Evolutionary conservation across 1,140 invertebrate genomes (phyloP).

Genomic region (Drosophila burlai): DNA sequence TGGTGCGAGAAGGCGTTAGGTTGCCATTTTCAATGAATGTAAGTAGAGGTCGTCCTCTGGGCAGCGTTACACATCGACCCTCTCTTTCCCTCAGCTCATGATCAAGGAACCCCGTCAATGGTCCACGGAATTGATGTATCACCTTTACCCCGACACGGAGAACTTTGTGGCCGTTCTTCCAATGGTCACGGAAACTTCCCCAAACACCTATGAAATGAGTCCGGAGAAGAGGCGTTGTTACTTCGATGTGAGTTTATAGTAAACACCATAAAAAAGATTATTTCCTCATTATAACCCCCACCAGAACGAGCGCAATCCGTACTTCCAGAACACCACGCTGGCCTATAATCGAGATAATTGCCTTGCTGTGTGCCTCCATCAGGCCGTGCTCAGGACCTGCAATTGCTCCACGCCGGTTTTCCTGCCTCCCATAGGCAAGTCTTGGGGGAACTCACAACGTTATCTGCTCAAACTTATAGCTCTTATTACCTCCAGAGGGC

Average conservation of each 20-base stretch:
- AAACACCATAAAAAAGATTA: not conserved
- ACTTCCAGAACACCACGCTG: slow-evolving; percentile 34
- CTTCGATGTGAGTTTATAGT: slow-evolving; percentile 51
- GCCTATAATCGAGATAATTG: slow-evolving; percentile 62
- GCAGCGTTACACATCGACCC: not conserved
- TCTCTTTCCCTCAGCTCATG: slow-evolving; percentile 48
- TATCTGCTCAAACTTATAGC: not conserved
- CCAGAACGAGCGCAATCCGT: slow-evolving; percentile 53
- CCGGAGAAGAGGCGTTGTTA: slow-evolving; percentile 55
- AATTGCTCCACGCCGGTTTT: slow-evolving; percentile 59
- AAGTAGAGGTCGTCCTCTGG: not conserved
- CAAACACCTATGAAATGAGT: slow-evolving; percentile 41
- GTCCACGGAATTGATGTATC: slow-evolving; percentile 44
- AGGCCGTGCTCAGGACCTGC: slow-evolving; percentile 46
- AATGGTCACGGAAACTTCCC: slow-evolving; percentile 43
- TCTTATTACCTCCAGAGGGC: slow-evolving; percentile 15
- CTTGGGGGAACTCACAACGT: not conserved
- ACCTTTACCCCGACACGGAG: slow-evolving; percentile 59
- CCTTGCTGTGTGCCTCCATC: slow-evolving; percentile 56
- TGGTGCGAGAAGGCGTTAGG: not conserved
- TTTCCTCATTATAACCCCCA: not conserved
- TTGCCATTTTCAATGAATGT: slow-evolving; percentile 58
- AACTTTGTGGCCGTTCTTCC: slow-evolving; percentile 68
- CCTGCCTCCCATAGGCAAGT: slow-evolving; percentile 48
- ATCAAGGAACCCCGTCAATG: slow-evolving; percentile 67